phyloP scores from a whole-genome alignment of 2,113 vertebrate genomes.

The Phaethon lepturus region DNA sequence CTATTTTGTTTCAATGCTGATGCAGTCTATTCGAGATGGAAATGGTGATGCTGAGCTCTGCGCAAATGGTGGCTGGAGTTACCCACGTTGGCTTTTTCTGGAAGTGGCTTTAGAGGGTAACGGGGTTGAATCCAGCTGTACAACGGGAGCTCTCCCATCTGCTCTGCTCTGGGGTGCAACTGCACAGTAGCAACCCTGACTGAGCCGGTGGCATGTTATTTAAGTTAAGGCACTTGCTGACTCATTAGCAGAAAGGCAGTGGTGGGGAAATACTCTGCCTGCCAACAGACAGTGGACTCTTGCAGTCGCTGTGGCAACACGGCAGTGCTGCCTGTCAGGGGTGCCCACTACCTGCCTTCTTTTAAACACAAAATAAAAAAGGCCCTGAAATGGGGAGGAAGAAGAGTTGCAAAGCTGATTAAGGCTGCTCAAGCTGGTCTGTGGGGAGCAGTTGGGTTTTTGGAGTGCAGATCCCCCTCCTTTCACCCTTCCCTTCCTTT shows the following conservation, averaged over 20 bases:
- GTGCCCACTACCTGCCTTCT: neutral
- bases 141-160: constrained; percentile 7
- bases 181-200: neutral
- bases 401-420: neutral
- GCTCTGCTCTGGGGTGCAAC: neutral
- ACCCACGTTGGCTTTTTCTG: neutral
- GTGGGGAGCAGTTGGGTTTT: neutral
- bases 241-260: constrained; percentile 16
- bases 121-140: neutral
- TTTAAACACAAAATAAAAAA: neutral
- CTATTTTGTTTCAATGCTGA: neutral
- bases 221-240: neutral
- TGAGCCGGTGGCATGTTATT: neutral
- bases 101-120: neutral
- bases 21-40: accelerated
- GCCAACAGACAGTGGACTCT: neutral
- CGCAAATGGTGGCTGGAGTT: neutral
- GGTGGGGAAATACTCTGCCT: neutral
- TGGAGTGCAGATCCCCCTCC: accelerated
- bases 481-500: neutral
- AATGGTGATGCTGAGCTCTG: neutral
- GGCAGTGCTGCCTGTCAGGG: neutral
- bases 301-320: neutral
- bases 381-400: neutral
- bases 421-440: neutral